Evolutionary conservation across 2,113 vertebrate genomes (phyloP).

Genomic region (Upupa epops): DNA sequence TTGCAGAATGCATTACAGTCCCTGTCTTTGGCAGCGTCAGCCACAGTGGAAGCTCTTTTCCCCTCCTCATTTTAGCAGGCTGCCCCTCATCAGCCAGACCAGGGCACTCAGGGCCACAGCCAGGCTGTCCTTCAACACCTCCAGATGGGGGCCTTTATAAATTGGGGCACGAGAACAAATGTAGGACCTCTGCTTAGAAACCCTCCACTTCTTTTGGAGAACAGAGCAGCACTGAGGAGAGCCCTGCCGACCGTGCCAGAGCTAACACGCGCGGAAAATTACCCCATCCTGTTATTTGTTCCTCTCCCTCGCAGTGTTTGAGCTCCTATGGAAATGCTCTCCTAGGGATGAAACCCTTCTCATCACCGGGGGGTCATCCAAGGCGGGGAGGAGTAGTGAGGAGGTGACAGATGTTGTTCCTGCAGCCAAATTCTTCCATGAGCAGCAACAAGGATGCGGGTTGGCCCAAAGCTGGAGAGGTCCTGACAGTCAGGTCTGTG

Average conservation of each 20-base stretch:
- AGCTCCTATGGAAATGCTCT: conserved; percentile 36
- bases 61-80: neutral
- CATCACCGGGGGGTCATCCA: neutral
- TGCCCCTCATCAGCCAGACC: too few relatives aligned
- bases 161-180: neutral
- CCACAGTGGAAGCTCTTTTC: neutral
- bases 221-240: neutral
- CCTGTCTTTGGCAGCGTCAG: rapidly evolving
- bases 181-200: neutral
- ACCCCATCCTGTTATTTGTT: conserved; percentile 15
- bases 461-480: neutral
- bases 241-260: conserved; percentile 35
- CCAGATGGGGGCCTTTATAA: neutral
- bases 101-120: too few relatives aligned
- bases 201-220: neutral
- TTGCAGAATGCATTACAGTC: neutral
- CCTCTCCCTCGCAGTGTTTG: neutral
- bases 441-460: neutral
- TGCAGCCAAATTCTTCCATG: neutral
- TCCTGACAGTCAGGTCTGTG: neutral
- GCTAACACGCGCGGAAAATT: conserved; percentile 42
- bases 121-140: too few relatives aligned
- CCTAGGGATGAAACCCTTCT: neutral
- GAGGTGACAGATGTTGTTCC: neutral
- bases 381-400: neutral